Percentiles rank a stretch among this genome's conserved stretches.
phyloP scores from a whole-genome alignment of 1,140 invertebrate genomes.

The Microplitis demolitor region DNA sequence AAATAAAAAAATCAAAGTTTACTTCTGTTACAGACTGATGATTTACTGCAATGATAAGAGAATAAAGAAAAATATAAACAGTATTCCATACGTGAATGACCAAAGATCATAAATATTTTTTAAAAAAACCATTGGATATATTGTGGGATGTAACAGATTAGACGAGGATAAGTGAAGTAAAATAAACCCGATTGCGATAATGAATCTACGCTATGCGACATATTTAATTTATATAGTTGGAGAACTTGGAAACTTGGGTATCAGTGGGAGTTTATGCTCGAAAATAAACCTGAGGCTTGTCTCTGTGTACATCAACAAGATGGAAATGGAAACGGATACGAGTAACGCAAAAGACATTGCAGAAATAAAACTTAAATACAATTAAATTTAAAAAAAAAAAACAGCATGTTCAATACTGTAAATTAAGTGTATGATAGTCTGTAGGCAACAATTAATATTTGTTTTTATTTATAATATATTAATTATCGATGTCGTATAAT shows the following conservation, averaged over 20 bases:
- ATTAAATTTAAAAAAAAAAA: neutral
- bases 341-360: too few relatives aligned
- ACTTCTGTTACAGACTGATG: slow-evolving; percentile 38
- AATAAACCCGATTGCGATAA: neutral
- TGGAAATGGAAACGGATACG: too few relatives aligned
- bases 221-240: too few relatives aligned
- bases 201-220: too few relatives aligned
- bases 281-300: too few relatives aligned
- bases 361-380: neutral
- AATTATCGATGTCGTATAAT: neutral
- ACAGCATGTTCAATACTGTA: slow-evolving; percentile 17
- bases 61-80: slow-evolving; percentile 35
- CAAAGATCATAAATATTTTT: slow-evolving; percentile 40
- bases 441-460: slow-evolving; percentile 18
- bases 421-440: slow-evolving; percentile 29
- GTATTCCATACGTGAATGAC: slow-evolving; percentile 45
- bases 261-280: too few relatives aligned
- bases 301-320: too few relatives aligned
- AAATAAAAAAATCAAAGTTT: neutral
- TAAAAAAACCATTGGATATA: slow-evolving; percentile 22
- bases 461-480: slow-evolving; percentile 27
- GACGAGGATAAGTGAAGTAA: neutral
- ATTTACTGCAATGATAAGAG: slow-evolving; percentile 5
- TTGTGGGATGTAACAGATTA: neutral
- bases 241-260: too few relatives aligned